Evolutionary conservation across 2,113 vertebrate species (phyloP).

Genomic region (Pedionomus torquatus): DNA sequence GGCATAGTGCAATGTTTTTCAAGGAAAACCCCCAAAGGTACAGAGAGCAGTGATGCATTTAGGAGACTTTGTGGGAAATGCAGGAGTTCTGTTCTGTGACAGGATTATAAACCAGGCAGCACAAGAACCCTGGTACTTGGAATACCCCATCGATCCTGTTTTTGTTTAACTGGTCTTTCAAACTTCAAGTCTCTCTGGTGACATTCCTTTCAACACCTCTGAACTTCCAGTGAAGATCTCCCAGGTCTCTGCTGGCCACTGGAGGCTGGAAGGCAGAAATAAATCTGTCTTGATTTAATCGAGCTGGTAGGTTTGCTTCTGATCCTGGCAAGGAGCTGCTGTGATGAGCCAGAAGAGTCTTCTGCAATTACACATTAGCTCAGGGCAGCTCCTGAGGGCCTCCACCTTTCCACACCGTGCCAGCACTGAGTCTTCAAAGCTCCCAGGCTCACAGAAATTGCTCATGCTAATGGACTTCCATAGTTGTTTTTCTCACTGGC

Average conservation of each 20-base stretch:
- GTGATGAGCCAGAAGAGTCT: background rate
- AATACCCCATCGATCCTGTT: background rate
- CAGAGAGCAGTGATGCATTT: background rate
- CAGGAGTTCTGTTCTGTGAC: background rate
- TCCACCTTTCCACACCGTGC: background rate
- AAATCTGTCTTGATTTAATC: background rate
- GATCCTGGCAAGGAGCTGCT: background rate
- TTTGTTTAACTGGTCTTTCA: background rate
- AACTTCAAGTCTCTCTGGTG: background rate
- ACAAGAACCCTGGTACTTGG: background rate
- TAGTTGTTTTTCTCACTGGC: background rate
- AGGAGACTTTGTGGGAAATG: background rate
- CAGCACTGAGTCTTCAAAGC: background rate
- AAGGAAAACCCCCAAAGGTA: background rate
- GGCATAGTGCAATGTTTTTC: background rate
- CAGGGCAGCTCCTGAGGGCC: background rate
- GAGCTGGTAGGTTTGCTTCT: background rate
- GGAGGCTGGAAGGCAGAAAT: background rate
- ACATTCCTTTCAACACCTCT: background rate
- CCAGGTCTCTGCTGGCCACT: background rate
- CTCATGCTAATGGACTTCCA: background rate
- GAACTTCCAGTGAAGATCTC: background rate
- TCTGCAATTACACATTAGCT: background rate
- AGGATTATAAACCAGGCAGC: background rate
- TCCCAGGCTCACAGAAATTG: background rate